Percentiles rank a stretch among this genome's conserved stretches.
These are phyloP conservation scores for Heliconius cydno DNA, from an alignment of 2,888 invertebrate genomes.

Conservation along the genomic window DNA sequence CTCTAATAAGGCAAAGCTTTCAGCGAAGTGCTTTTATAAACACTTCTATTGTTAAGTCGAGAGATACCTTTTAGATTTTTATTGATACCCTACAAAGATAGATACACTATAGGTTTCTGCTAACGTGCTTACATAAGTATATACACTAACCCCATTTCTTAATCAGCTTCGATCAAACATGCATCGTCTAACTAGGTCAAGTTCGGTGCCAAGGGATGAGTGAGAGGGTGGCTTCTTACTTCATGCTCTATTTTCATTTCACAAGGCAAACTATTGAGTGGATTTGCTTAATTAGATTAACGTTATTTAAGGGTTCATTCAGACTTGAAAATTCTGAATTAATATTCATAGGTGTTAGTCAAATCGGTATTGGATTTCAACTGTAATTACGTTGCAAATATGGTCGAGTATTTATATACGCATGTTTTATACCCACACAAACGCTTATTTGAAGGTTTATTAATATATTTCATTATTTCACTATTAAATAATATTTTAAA, in stretches of 20 bases:
- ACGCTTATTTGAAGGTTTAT: not conserved
- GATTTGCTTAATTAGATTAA: slow-evolving; percentile 29
- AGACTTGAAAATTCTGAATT: not conserved
- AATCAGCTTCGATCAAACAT: slow-evolving; percentile 54
- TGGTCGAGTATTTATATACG: not conserved
- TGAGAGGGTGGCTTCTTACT: slow-evolving; percentile 40
- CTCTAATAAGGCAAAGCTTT: slow-evolving; percentile 26
- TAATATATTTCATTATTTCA: not conserved
- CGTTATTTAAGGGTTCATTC: slow-evolving; percentile 18
- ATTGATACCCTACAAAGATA: slow-evolving; percentile 40
- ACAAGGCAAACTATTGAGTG: slow-evolving; percentile 34
- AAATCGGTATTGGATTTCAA: not conserved
- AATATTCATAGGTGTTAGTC: not conserved
- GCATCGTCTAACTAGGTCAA: slow-evolving; percentile 50
- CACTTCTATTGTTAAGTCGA: slow-evolving; percentile 24
- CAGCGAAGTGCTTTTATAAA: slow-evolving; percentile 18
- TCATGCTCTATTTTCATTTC: slow-evolving; percentile 38
- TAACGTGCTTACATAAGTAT: slow-evolving; percentile 47
- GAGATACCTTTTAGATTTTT: slow-evolving; percentile 42
- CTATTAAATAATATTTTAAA: too few species aligned
- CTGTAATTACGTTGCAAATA: not conserved
- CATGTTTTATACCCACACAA: not conserved
- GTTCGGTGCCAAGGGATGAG: slow-evolving; percentile 47
- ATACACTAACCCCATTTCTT: slow-evolving; percentile 45
- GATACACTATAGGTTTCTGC: slow-evolving; percentile 35